Evolutionary conservation across 2,797 vertebrate genomes (phyloP).

Genomic region (Rhabdophis nuchalis): DNA sequence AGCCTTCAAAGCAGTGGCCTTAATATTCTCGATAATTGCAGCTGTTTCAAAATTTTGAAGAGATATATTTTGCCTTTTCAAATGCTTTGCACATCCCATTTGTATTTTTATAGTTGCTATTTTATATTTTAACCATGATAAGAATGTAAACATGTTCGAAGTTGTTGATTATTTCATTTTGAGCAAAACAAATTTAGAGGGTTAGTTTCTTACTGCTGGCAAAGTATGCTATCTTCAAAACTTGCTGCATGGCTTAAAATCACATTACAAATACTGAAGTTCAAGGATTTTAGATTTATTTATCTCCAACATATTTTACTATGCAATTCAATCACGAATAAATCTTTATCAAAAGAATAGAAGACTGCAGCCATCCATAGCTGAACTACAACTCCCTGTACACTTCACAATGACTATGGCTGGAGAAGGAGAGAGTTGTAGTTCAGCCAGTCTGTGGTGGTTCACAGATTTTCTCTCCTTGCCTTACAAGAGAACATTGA

Average conservation of each 20-base stretch:
- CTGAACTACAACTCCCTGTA: not conserved
- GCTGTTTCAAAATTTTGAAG: not conserved
- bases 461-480: not conserved
- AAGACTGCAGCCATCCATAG: not conserved
- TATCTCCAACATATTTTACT: not conserved
- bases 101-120: not conserved
- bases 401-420: not conserved
- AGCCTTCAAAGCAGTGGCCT: not conserved
- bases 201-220: not conserved
- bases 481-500: not conserved
- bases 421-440: not conserved
- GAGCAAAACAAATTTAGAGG: not conserved
- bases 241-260: not conserved
- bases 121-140: accelerated
- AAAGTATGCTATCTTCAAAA: not conserved
- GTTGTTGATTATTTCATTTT: not conserved
- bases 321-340: not conserved
- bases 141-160: not conserved
- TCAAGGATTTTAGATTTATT: conserved; percentile 6
- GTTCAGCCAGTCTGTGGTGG: not conserved
- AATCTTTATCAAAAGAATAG: not conserved
- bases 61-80: not conserved
- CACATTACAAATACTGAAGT: not conserved
- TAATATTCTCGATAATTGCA: not conserved
- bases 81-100: not conserved